Evolutionary conservation across 2,113 vertebrate species (phyloP).

Genomic region (Aegotheles bennettii): DNA sequence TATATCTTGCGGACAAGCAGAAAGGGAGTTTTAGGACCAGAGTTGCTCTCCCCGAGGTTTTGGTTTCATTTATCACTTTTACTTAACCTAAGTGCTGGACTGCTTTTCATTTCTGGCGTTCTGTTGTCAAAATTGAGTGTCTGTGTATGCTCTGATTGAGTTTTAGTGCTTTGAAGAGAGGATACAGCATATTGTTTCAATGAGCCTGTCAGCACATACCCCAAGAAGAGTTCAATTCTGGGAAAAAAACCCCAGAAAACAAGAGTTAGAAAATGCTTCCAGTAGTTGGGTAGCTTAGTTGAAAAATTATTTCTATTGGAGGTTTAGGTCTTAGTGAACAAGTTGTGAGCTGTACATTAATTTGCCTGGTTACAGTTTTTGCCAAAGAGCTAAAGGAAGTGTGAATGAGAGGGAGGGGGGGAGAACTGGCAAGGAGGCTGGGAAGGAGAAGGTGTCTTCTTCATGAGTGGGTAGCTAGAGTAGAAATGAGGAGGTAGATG

Average conservation of each 20-base stretch:
- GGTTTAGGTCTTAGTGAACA: constrained; percentile 10
- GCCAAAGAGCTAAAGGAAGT: neutral
- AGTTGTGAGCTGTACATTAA: neutral
- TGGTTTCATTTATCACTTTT: constrained; percentile 12
- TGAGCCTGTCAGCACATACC: neutral
- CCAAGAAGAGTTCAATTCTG: neutral
- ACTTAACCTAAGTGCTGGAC: constrained; percentile 20
- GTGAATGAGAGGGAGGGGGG: fast-evolving
- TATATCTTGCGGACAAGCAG: neutral
- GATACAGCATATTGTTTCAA: constrained; percentile 8
- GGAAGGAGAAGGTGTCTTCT: neutral
- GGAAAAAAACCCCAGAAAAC: neutral
- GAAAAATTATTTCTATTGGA: constrained; percentile 39
- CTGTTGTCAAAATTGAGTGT: constrained; percentile 19
- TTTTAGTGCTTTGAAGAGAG: neutral
- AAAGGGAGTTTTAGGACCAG: neutral
- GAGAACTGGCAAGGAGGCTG: neutral
- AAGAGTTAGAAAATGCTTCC: neutral
- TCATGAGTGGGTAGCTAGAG: neutral
- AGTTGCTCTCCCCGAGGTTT: neutral
- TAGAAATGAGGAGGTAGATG: neutral
- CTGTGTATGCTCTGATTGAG: constrained; percentile 1
- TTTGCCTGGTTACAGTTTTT: neutral
- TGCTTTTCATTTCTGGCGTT: constrained; percentile 1
- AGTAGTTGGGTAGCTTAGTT: neutral